Conservation (phyloP, 2,888 invertebrate genomes). For the Gastrophysa polygoni region DNA sequence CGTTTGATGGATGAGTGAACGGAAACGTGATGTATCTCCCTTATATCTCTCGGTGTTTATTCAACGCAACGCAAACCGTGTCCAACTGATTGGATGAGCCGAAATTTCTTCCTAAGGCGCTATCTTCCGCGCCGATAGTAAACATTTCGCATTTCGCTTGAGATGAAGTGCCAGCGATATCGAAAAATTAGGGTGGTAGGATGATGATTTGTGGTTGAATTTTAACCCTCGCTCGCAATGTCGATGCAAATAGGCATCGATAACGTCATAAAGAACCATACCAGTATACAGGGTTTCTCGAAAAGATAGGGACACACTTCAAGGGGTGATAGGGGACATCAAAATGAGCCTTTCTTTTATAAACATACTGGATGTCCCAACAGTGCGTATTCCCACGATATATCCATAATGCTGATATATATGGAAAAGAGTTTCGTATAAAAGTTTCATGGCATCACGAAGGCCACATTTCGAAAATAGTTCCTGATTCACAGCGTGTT, state of each 20-base stretch:
- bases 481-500: no score
- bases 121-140: conserved; percentile 1
- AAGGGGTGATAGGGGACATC: no score
- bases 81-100: conserved; percentile 48
- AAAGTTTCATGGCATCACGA: no score
- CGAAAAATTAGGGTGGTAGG: background rate
- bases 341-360: no score
- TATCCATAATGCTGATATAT: no score
- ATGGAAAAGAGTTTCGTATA: no score
- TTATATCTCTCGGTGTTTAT: conserved; percentile 50
- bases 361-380: no score
- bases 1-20: conserved; percentile 44
- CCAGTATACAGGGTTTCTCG: background rate
- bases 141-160: background rate
- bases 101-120: conserved; percentile 11
- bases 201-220: background rate
- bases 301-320: no score
- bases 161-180: background rate
- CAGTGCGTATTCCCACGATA: no score
- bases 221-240: background rate
- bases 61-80: conserved; percentile 50
- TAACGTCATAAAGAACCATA: background rate
- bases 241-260: background rate
- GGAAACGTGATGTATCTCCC: conserved; percentile 47
- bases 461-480: no score